A percentile compares a stretch with the other conserved stretches of the same genome.
Conservation (phyloP, 2,113 vertebrate species). For the Oryctolagus cuniculus region mOryCun1.1 NC_091452.1:21853001-21853500, state of each 20-base stretch:
- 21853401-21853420: neutral
- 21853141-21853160: neutral
- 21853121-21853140: no score
- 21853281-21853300: neutral
- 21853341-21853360: neutral
- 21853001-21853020: conserved; percentile 53
- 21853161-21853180: neutral
- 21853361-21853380: neutral
- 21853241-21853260: neutral
- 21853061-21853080: conserved; percentile 54
- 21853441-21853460: conserved; percentile 26
- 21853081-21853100: conserved; percentile 58
- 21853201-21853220: neutral
- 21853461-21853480: conserved; percentile 18
- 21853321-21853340: neutral
- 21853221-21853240: neutral
- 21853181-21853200: neutral
- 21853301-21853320: neutral
- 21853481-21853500: neutral
- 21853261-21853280: neutral
- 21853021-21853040: neutral
- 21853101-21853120: neutral
- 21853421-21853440: neutral
- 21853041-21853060: conserved; percentile 18
- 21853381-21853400: neutral